Conservation (phyloP, 1,140 invertebrate species). For the Drosophila micromelanica region DNA sequence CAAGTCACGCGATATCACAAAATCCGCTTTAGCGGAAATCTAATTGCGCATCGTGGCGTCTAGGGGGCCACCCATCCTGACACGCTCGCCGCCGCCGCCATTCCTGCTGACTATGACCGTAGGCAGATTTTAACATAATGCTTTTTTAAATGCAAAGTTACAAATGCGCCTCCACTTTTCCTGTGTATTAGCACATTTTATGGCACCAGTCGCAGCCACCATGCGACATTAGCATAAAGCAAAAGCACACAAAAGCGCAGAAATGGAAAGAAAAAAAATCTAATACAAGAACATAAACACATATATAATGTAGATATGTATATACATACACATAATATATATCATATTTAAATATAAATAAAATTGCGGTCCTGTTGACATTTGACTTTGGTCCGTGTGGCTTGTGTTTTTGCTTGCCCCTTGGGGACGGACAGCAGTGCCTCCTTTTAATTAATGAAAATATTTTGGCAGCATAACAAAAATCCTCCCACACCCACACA, state of each 20-base stretch:
- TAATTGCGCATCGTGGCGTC: constrained; percentile 78
- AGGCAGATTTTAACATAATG: constrained; percentile 82
- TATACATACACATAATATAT: constrained; percentile 31
- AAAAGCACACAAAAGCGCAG: constrained; percentile 63
- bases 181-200: constrained; percentile 79
- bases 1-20: constrained; percentile 81
- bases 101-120: constrained; percentile 60
- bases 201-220: constrained; percentile 59
- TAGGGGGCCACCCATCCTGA: constrained; percentile 9
- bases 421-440: constrained; percentile 16
- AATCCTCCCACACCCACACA: background rate
- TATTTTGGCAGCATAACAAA: constrained; percentile 41
- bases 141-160: constrained; percentile 83
- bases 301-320: constrained; percentile 23
- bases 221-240: constrained; percentile 76
- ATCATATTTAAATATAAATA: constrained; percentile 50
- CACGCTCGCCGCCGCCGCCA: constrained; percentile 6
- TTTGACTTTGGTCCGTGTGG: constrained; percentile 70
- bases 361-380: constrained; percentile 72
- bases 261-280: constrained; percentile 40
- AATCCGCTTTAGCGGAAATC: constrained; percentile 82
- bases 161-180: constrained; percentile 60
- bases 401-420: constrained; percentile 12
- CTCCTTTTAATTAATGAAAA: constrained; percentile 76
- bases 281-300: constrained; percentile 50